Evolutionary conservation across 2,888 invertebrate genomes (phyloP), one percentile per base, ranked within the genome.

Genomic region (Ptychoptera contaminata): DNA sequence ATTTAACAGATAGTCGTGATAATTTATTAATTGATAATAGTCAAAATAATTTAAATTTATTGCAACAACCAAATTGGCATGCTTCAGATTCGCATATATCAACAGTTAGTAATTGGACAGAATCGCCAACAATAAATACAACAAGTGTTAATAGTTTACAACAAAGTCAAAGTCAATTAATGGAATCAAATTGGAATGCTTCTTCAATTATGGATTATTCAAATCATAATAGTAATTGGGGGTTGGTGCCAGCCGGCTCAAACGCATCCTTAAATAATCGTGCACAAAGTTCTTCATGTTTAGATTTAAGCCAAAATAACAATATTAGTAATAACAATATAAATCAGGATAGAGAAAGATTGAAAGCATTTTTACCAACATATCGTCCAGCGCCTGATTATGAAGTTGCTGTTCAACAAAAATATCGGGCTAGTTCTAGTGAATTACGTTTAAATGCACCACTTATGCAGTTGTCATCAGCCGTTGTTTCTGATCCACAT

Each of bases 351-450:
- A 55, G 59, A 38, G 65, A 76, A 49, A 71, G 70, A 55, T 65
- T 69, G 53, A 78, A 85, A 55, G 80, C 82, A 12, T 70, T 87
- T 50, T 62, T 87, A n/a, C 87, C 88, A 0, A 79, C 81, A 0
- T 88, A 88, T 61, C 74, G 93, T 2, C 86, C 86, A 1, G 90
- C 92, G 2, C 94, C 96, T 0, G 93, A 93, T 67, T 96, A 96
- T 63, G 92, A 93, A 59, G 88, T 90, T 0, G 92, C 93, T 11
- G 74, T 94, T 48, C 85, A 86, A 59, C 82, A 86, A 55, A 88
- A 88, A 60, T 83, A 84, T 63, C 71, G 76, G 40, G 74, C 70
- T 29, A 70, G 70, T n/a, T 65, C 70, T n/a, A 65, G 65, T 45
- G 69, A 70, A 51, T 56, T 63, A 47, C 53, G 58, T 8, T 50